Percentiles rank a stretch among this genome's conserved stretches.
Conservation (phyloP, 2,797 vertebrate species). For the Sitta carolinensis region DNA sequence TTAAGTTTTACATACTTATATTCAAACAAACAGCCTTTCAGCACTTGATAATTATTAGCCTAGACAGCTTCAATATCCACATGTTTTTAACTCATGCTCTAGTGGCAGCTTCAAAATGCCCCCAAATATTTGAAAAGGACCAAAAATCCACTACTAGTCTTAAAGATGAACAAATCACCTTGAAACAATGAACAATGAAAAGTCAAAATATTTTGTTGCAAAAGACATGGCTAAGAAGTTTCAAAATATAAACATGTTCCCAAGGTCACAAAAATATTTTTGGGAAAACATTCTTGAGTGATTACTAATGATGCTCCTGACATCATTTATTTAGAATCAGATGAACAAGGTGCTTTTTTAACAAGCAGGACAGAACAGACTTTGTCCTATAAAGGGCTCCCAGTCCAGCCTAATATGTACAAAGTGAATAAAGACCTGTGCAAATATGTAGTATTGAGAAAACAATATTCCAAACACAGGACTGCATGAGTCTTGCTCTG, state of each 20-base stretch:
- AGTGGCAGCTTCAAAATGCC: not conserved
- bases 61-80: not conserved
- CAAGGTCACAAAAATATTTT: constrained; percentile 50
- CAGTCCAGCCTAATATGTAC: not conserved
- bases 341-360: constrained; percentile 33
- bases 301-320: constrained; percentile 24
- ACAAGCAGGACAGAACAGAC: not conserved
- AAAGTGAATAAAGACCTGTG: not conserved
- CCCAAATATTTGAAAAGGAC: not conserved
- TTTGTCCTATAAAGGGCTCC: not conserved
- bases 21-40: constrained; percentile 20
- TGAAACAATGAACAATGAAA: not conserved
- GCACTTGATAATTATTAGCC: constrained; percentile 11
- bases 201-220: constrained; percentile 19
- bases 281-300: constrained; percentile 40
- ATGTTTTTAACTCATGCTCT: not conserved
- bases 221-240: constrained; percentile 12
- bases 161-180: not conserved
- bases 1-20: constrained; percentile 8
- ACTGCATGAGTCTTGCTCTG: not conserved
- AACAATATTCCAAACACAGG: not conserved
- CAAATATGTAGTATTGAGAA: not conserved
- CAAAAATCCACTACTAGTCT: not conserved
- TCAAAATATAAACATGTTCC: constrained; percentile 27
- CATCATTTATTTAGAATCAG: constrained; percentile 29